Evolutionary conservation across 2,797 vertebrate genomes (phyloP).

Genomic region (Diceros bicornis): DNA sequence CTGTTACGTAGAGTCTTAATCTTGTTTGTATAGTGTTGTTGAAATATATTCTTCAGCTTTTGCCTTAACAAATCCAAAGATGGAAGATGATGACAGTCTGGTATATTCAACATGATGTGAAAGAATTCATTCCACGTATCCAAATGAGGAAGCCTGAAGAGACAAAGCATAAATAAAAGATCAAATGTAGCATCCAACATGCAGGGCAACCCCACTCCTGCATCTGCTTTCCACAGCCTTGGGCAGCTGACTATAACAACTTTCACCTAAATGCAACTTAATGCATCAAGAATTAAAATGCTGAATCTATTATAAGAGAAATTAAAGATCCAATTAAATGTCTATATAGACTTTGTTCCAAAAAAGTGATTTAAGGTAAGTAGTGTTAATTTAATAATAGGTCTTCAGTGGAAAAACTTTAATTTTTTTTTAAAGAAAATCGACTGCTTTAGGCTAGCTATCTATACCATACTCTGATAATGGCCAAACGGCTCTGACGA

Average conservation of each 20-base stretch:
- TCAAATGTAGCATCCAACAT: neutral
- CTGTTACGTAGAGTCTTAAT: constrained; percentile 92
- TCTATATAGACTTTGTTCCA: neutral
- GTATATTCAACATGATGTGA: constrained; percentile 93
- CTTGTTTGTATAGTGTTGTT: constrained; percentile 91
- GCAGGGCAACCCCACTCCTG: fast-evolving
- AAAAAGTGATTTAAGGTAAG: neutral
- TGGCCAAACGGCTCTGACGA: neutral
- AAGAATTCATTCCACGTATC: constrained; percentile 96
- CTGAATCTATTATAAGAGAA: neutral
- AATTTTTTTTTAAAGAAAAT: neutral
- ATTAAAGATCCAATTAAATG: neutral
- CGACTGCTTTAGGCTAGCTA: neutral
- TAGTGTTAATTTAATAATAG: constrained; percentile 22
- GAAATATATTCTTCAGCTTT: constrained; percentile 89
- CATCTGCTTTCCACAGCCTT: neutral
- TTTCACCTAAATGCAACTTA: neutral
- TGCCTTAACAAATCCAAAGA: constrained; percentile 89
- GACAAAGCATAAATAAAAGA: neutral
- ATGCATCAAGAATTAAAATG: neutral
- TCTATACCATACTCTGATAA: neutral
- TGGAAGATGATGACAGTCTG: constrained; percentile 89
- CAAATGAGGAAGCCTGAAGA: constrained; percentile 92
- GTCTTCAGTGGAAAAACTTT: neutral
- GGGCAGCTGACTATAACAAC: neutral